Base-by-base conservation (phyloP, 2,888 invertebrate species). In the Hermaeophaga mercurialis region DNA sequence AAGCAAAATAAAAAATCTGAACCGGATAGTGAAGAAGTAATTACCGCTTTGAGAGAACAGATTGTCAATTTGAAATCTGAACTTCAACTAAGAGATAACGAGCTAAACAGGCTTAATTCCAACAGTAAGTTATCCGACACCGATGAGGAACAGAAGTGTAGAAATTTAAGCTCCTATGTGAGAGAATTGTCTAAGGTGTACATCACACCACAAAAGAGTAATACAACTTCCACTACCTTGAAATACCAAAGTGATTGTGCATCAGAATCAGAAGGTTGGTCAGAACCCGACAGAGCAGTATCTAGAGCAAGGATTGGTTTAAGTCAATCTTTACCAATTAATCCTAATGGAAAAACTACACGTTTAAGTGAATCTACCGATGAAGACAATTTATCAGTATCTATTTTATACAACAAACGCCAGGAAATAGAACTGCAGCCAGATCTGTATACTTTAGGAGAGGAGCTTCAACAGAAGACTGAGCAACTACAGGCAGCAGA, bases 221-320 rank as follows among this genome's bases (percentile, higher is more conserved):
- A 49, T 26, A 65, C 64, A 19, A 65, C 68, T 11, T 65, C 70
- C 0, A 70, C 70, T 7, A 68, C 67, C 1, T 57, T 72, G 8
- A 75, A 72, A 59, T 67, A 64, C 22, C 61, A 67, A 48, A 70
- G 67, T 28, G 74, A 73, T 9, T 70, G 68, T 50, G 79, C 79
- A 4, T 83, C 86, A 1, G 93, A 93, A 71, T 91, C 91, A 0
- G 93, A 94, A 73, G 86, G 89, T 24, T 93, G 92, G 87, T 92
- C 92, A 0, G 93, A 93, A 71, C 92, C 93, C 0, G 93, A 93
- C 72, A 82, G 91, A 39, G 86, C 85, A 57, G 91, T 93, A 1
- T 92, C 92, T 0, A 78, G 87, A 58, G 91, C 89, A 0, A 83
- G 93, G 60, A 91, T 93, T 17, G 92, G 92, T 0, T 70, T 87